Evolutionary conservation across 2,113 vertebrate species (phyloP).

Genomic region (Blennius ocellaris): DNA sequence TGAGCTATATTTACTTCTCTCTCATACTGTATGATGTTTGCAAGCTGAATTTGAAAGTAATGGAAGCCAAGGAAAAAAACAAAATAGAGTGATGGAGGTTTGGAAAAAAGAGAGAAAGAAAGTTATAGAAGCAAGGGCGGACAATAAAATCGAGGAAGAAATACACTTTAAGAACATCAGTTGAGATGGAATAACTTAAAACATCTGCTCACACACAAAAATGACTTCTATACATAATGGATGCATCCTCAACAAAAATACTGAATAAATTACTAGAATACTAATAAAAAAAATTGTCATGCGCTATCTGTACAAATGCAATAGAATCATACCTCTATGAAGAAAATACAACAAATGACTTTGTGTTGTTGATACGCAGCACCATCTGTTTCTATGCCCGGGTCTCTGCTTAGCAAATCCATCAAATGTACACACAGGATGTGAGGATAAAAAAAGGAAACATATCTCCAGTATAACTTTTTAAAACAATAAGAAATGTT

Average conservation of each 20-base stretch:
- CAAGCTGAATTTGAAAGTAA: constrained; percentile 28
- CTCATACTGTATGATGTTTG: constrained; percentile 27
- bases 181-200: constrained; percentile 61
- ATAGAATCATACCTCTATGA: constrained; percentile 35
- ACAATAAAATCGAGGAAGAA: constrained; percentile 67
- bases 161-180: constrained; percentile 61
- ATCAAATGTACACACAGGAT: constrained; percentile 53
- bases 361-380: constrained; percentile 45
- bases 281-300: constrained; percentile 63
- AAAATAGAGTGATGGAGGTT: constrained; percentile 17
- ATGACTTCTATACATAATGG: constrained; percentile 53
- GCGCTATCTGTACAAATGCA: constrained; percentile 64
- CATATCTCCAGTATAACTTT: constrained; percentile 46
- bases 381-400: constrained; percentile 52
- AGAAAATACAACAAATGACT: constrained; percentile 26
- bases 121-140: constrained; percentile 15
- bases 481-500: constrained; percentile 47
- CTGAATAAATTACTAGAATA: constrained; percentile 66
- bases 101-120: constrained; percentile 19
- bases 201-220: constrained; percentile 21
- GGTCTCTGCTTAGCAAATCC: constrained; percentile 39
- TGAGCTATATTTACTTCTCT: neutral
- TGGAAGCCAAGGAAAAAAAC: too few relatives aligned
- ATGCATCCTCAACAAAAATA: constrained; percentile 48
- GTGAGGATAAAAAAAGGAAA: constrained; percentile 26